Evolutionary conservation across 2,888 invertebrate species (phyloP), one percentile per base, ranked within the genome.

Genomic region (Cantharis rufa): DNA sequence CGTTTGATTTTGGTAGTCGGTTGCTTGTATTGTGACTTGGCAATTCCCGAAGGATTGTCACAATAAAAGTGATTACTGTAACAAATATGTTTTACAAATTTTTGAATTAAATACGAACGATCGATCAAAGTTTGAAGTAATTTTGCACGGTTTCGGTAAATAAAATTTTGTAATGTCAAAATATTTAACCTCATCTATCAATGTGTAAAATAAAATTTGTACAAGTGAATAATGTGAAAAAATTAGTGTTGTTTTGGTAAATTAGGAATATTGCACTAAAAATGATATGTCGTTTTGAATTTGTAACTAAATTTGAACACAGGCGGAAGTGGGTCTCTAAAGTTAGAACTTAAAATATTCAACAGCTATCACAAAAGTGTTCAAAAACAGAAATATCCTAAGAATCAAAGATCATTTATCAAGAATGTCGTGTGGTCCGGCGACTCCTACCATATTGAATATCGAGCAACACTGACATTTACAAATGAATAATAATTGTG

Each of bases 401-500:
- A 87, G 87, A 88, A 88, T 87, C 85, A 83, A 84, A 82, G 84
- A 88, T 88, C 88, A 88, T 88, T 88, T 88, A 88, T 88, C 88
- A 88, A 86, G 83, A 80, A 82, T 86, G 86, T 87, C 87, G 87
- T 88, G 87, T 87, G 87, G 87, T 87, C 87, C 87, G 86, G 84
- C 84, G 85, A 88, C 88, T 87, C 88, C 88, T 86, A 88, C 87
- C 87, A 87, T 88, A 88, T 88, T 88, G 87, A 88, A 88, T 88
- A 88, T 88, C 87, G 88, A 87, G 85, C 88, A 87, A 84, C 84
- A 85, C 86, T 88, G 88, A 88, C 88, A 88, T 88, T 88, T 87
- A 88, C 87, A 88, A 88, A 88, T 88, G 88, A 88, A 88, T 88
- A 88, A 88, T 88, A 88, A 88, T 88, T 88, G 87, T 87, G 88